phyloP scores from a whole-genome alignment of 2,113 vertebrate species.

The Microcebus tavaratra region DNA sequence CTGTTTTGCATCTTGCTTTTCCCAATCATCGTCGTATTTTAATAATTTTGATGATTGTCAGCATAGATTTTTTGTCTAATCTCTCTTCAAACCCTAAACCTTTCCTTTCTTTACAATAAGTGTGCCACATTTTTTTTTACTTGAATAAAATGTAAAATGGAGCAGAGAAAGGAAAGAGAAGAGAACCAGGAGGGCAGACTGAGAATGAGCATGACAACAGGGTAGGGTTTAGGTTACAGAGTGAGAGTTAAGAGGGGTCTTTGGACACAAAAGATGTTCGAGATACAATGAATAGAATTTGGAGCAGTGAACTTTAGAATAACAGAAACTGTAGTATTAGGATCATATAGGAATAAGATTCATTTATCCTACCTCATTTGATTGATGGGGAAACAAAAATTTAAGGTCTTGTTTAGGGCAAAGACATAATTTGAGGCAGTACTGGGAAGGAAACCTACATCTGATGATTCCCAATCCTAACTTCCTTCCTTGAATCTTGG shows the following conservation, averaged over 20 bases:
- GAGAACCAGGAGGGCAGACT: not conserved
- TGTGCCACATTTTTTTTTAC: not conserved
- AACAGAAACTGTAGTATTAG: not conserved
- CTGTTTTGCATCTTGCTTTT: slow-evolving; percentile 1
- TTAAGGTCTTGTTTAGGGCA: not conserved
- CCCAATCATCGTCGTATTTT: slow-evolving; percentile 1
- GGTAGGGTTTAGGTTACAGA: not conserved
- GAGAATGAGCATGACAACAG: not conserved
- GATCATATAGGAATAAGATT: not conserved
- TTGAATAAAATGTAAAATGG: not conserved
- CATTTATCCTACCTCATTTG: not conserved
- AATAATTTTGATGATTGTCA: not conserved
- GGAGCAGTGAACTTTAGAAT: not conserved
- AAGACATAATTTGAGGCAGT: not conserved
- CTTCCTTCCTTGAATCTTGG: slow-evolving; percentile 26
- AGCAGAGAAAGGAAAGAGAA: not conserved
- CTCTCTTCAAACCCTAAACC: not conserved
- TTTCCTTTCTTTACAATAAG: slow-evolving; percentile 26
- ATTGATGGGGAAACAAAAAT: not conserved
- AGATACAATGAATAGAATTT: not conserved
- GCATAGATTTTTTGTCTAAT: slow-evolving; percentile 18
- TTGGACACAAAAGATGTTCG: not conserved
- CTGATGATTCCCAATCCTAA: not conserved
- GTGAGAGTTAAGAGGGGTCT: not conserved
- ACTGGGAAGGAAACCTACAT: not conserved